Evolutionary conservation across 2,888 invertebrate genomes (phyloP), one percentile per base, ranked within the genome.

Genomic region (Cantharis rufa): DNA sequence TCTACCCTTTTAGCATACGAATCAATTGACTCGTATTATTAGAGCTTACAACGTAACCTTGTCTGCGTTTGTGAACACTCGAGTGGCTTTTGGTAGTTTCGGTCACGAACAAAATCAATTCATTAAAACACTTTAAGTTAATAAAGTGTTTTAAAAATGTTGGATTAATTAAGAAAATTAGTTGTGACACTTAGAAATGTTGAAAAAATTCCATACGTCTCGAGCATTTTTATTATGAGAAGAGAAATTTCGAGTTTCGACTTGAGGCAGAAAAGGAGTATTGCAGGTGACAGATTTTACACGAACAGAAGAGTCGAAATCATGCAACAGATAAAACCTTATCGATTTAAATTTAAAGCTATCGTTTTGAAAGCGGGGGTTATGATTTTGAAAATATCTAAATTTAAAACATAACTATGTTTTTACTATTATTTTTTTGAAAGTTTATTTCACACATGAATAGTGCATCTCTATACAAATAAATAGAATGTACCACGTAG

Each of bases 401-500:
- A n/a, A 48, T 48, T 48, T 48, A 48, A 48, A 48, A 13, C 48
- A 3, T 32, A 32, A 32, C n/a, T n/a, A n/a, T n/a, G n/a, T 2
- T 9, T 28, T 10, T 32, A 48, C n/a, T 48, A 24, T 48, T 48
- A 48, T 48, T 48, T 48, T 48, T 48, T 48, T n/a, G 7, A 24
- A 24, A 48, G n/a, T 48, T 48, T 48, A 48, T 48, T 48, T 48
- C 48, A n/a, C 48, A n/a, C 48, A 48, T 48, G 48, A 48, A 48
- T 48, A 48, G 48, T 48, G 48, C 48, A 48, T 48, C 48, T 48
- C n/a, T 48, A 48, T 48, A 48, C 48, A 48, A 48, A 48, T 48
- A n/a, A 48, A 48, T 48, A n/a, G 48, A 48, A 32, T 32, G 24
- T 68, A 75, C 15, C 71, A 66, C 71, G 61, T 75, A 71, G 70